Conservation (phyloP, 2,113 vertebrate genomes). For the Atrichornis clamosus region DNA sequence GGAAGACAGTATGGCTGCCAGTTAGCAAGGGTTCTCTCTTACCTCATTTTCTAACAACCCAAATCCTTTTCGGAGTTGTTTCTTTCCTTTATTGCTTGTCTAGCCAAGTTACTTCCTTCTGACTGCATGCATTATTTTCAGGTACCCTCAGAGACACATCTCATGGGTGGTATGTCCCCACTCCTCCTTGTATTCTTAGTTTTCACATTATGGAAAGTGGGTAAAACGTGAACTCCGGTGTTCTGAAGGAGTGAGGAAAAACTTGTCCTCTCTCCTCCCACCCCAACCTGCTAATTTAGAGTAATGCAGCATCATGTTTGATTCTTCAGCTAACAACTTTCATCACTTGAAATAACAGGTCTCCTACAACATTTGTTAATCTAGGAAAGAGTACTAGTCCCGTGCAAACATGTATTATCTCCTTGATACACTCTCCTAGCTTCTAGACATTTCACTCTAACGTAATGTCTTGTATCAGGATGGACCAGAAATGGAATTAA, state of each 20-base stretch:
- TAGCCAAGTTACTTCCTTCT: neutral
- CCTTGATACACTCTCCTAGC: neutral
- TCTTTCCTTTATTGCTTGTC: neutral
- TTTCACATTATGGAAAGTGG: rapidly evolving
- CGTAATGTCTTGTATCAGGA: neutral
- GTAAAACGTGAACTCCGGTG: neutral
- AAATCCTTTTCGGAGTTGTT: neutral
- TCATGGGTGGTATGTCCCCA: neutral
- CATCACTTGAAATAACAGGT: neutral
- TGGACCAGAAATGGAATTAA: neutral
- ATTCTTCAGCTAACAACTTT: neutral
- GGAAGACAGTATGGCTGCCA: neutral
- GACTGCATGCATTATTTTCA: neutral
- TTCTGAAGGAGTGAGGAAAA: neutral
- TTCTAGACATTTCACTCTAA: neutral
- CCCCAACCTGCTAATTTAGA: neutral
- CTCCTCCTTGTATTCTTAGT: neutral
- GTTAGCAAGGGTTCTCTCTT: neutral
- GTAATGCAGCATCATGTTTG: neutral
- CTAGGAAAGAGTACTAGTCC: neutral
- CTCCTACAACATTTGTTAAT: neutral
- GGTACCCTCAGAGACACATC: neutral
- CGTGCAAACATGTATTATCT: neutral
- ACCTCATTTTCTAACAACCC: neutral
- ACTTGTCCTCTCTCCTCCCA: rapidly evolving